A percentile compares a stretch with the other conserved stretches of the same genome.
These are phyloP conservation scores for Trichomycterus rosablanca DNA, from an alignment of 2,113 vertebrate species.

Conservation along the genomic window DNA sequence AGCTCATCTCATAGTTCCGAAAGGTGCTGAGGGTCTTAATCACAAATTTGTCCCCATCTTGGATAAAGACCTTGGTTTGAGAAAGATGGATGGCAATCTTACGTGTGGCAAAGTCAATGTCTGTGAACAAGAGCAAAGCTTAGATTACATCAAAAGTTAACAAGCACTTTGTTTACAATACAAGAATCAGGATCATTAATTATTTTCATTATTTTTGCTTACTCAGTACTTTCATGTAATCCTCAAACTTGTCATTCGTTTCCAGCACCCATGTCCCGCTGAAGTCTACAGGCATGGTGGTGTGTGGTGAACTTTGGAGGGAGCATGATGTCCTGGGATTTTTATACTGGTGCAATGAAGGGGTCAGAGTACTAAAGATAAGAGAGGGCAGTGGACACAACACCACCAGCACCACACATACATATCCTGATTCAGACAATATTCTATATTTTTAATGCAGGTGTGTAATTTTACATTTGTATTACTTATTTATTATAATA, in stretches of 20 bases:
- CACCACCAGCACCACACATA: too few relatives aligned
- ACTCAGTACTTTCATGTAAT: conserved; percentile 86
- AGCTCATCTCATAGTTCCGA: conserved; percentile 79
- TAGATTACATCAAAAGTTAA: not conserved
- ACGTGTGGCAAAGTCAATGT: conserved; percentile 86
- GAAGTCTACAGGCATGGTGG: conserved; percentile 78
- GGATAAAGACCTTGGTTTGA: conserved; percentile 82
- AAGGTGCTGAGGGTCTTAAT: conserved; percentile 86
- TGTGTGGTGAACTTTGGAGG: conserved; percentile 23
- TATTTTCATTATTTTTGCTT: conserved; percentile 51
- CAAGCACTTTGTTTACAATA: not conserved
- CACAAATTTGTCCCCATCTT: conserved; percentile 79
- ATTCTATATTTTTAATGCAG: too few relatives aligned
- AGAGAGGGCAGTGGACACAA: too few relatives aligned
- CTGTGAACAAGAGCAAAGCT: conserved; percentile 61
- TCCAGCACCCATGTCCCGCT: conserved; percentile 86
- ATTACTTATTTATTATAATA: too few relatives aligned
- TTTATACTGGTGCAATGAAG: conserved; percentile 43
- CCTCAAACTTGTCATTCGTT: conserved; percentile 82
- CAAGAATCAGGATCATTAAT: not conserved
- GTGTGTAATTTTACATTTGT: too few relatives aligned
- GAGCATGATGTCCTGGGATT: conserved; percentile 29
- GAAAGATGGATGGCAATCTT: conserved; percentile 80
- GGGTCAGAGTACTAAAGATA: conserved; percentile 56
- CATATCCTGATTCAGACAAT: too few relatives aligned